phyloP scores from a whole-genome alignment of 2,888 invertebrate genomes.

The Catocala sponsa region DNA sequence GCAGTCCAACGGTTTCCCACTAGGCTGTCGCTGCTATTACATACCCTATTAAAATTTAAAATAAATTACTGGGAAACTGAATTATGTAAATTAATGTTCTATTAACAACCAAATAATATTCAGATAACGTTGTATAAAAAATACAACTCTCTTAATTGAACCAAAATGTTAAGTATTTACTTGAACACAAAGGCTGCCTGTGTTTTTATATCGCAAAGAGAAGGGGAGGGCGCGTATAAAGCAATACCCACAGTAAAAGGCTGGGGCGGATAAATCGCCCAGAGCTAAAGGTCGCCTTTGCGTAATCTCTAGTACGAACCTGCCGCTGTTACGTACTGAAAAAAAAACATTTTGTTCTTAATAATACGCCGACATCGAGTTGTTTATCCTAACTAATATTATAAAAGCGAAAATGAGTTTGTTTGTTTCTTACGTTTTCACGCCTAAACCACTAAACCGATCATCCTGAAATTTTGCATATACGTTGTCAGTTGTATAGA shows the following conservation, averaged over 20 bases:
- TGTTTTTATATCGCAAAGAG: constrained; percentile 56
- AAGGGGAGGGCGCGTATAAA: constrained; percentile 53
- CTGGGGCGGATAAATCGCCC: constrained; percentile 64
- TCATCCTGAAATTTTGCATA: no score
- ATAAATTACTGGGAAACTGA: not conserved
- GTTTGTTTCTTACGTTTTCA: no score
- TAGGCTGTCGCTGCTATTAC: no score
- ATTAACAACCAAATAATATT: constrained; percentile 27
- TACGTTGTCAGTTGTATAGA: no score
- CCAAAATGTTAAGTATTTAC: not conserved
- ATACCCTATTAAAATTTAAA: no score
- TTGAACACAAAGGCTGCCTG: constrained; percentile 27
- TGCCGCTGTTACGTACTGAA: constrained; percentile 58
- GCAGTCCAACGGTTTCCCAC: no score
- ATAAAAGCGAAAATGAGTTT: no score
- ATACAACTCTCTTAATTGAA: constrained; percentile 11
- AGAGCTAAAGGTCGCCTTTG: constrained; percentile 72
- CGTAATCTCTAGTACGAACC: constrained; percentile 60
- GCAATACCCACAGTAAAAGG: constrained; percentile 55
- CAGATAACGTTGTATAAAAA: constrained; percentile 29
- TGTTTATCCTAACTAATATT: no score
- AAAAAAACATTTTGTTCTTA: constrained; percentile 67
- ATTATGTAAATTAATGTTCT: constrained; percentile 35
- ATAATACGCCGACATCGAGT: constrained; percentile 55
- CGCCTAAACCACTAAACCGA: no score